Base-by-base conservation (phyloP, 1,140 invertebrate genomes). In the Atta texana region DNA sequence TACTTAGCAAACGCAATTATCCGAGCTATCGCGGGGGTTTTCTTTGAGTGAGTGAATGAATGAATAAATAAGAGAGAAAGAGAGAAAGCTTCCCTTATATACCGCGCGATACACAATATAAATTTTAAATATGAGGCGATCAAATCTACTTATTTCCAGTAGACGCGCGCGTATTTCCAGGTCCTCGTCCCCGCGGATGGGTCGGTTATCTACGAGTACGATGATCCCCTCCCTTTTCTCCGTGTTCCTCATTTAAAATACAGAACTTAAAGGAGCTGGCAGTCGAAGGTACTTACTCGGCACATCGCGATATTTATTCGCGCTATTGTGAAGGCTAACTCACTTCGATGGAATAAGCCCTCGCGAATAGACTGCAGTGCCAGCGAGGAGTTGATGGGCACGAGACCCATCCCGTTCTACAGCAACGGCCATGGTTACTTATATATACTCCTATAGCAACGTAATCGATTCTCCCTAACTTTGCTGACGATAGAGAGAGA, bases 381-480 rank as follows among this genome's bases (percentile, higher is more conserved):
- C 28, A 31, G 10, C 34, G 68, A 39, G 10, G 16, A 7, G 18
- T 12, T 75, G 69, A 81, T 31, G 76, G 34, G 44, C 80, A 57
- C 53, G 66, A 77, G 75, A 71, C 24, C 24, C 24, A 80, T 74
- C 57, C 76, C 28, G 57, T 68, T 81, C 53, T 24, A 69, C 55
- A 61, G 80, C 88, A 88, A 90, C 89, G 81, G 57, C 78, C 77
- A 59, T 49, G 86, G 86, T 90, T 90, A 90, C 89, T 90, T 88
- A 88, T 86, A 87, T 84, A 82, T 49, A 88, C 76, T 74, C 63
- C 51, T 84, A 81, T 86, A 78, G 78, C 72, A 49, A 49, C 87
- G 87, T 91, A 90, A 91, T 91, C 89, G 89, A 76, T 90, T 88
- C 87, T 71, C 86, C 31, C 66, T 76, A 91, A 91, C 89, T 91